Conservation (phyloP, 2,888 invertebrate genomes). For the Liodrosophila aerea region DNA sequence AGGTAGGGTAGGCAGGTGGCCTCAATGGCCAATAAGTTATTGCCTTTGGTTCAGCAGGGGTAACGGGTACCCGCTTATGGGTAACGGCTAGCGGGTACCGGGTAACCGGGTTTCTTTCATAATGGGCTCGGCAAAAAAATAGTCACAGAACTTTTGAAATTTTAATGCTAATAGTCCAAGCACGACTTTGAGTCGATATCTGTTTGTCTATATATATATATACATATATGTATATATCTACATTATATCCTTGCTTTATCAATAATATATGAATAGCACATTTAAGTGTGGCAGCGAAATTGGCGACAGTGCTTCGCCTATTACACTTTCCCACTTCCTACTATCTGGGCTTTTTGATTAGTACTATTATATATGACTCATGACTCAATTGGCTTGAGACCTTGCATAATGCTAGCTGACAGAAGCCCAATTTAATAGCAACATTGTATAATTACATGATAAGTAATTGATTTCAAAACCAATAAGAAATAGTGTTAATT, state of each 20-base stretch:
- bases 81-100: no score
- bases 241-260: neutral
- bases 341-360: no score
- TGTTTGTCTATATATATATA: neutral
- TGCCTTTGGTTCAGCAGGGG: conserved; percentile 15
- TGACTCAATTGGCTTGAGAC: conserved; percentile 30
- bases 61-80: no score
- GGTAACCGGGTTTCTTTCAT: conserved; percentile 30
- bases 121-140: conserved; percentile 52
- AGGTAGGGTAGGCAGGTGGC: conserved; percentile 58
- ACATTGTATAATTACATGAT: no score
- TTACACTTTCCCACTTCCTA: conserved; percentile 7
- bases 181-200: conserved; percentile 1
- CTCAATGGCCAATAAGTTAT: conserved; percentile 69
- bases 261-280: neutral
- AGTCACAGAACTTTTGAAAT: conserved; percentile 60
- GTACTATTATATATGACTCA: neutral
- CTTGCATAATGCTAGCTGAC: no score
- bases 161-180: conserved; percentile 63
- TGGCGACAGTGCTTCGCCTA: conserved; percentile 8
- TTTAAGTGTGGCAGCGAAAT: no score
- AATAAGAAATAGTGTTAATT: no score
- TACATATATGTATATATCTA: conserved; percentile 8
- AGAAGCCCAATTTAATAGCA: no score
- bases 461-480: no score